phyloP scores from a whole-genome alignment of 2,797 vertebrate species.

The Florisuga fusca region DNA sequence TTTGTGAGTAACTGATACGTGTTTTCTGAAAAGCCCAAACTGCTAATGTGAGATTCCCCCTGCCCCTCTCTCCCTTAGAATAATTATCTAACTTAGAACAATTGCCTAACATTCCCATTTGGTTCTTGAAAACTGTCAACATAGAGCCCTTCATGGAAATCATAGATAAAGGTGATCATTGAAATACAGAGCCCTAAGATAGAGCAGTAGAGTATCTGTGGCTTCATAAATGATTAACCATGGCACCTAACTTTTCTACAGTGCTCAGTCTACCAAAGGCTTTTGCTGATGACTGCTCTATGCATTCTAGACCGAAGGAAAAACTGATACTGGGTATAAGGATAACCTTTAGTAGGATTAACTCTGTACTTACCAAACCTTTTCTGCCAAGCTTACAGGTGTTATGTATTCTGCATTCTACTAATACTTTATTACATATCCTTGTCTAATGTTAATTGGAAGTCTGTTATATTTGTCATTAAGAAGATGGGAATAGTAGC shows the following conservation, averaged over 20 bases:
- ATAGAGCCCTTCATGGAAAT: neutral
- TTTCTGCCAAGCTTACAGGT: neutral
- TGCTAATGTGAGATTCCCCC: neutral
- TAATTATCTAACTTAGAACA: neutral
- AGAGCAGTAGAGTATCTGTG: neutral
- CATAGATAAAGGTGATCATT: neutral
- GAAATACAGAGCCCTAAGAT: neutral
- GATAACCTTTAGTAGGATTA: neutral
- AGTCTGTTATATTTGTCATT: neutral
- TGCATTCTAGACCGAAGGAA: neutral
- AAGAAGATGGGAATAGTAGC: neutral
- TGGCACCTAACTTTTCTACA: neutral
- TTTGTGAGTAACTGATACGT: constrained; percentile 59
- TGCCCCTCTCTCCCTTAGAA: neutral
- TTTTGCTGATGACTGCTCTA: neutral
- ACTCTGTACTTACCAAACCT: neutral
- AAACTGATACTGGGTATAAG: accelerated
- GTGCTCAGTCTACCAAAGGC: neutral
- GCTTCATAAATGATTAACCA: neutral
- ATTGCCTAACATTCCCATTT: neutral
- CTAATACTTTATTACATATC: neutral
- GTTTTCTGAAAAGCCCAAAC: neutral
- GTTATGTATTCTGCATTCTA: neutral
- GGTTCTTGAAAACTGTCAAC: neutral
- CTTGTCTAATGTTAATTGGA: neutral